phyloP scores from a whole-genome alignment of 2,113 vertebrate genomes.

The Ceyx melanurus region DNA sequence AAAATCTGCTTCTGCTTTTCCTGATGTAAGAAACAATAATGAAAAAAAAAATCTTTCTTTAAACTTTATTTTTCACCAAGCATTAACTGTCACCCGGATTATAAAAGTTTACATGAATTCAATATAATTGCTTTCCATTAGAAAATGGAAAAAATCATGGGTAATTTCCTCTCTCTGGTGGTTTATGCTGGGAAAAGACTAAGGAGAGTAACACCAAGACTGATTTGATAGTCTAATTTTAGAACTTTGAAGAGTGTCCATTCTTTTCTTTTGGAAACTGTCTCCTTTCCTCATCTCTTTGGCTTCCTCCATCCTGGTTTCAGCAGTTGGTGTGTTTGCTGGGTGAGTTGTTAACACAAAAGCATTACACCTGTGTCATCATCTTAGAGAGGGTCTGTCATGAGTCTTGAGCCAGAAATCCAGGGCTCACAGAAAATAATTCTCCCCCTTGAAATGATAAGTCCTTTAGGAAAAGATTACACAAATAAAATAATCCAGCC shows the following conservation, averaged over 20 bases:
- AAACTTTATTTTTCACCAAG: background rate
- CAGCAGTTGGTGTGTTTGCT: background rate
- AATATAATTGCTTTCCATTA: background rate
- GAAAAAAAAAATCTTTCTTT: background rate
- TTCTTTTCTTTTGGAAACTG: background rate
- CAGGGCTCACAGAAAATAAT: background rate
- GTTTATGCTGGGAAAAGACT: background rate
- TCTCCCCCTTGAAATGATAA: background rate
- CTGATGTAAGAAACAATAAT: background rate
- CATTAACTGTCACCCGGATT: background rate
- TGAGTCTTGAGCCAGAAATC: background rate
- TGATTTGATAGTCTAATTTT: background rate
- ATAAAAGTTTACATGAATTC: background rate
- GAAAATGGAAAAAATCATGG: background rate
- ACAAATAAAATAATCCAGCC: background rate
- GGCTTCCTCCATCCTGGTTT: background rate
- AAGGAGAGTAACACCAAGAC: background rate
- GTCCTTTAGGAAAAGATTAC: background rate
- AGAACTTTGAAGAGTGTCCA: background rate
- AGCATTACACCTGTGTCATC: background rate
- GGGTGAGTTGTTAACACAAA: background rate
- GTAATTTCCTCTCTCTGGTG: background rate
- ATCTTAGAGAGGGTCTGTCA: background rate
- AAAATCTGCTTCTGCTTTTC: background rate
- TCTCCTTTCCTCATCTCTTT: background rate